Evolutionary conservation across 2,888 invertebrate genomes (phyloP).

Genomic region (Agrenia bidenticulata): DNA sequence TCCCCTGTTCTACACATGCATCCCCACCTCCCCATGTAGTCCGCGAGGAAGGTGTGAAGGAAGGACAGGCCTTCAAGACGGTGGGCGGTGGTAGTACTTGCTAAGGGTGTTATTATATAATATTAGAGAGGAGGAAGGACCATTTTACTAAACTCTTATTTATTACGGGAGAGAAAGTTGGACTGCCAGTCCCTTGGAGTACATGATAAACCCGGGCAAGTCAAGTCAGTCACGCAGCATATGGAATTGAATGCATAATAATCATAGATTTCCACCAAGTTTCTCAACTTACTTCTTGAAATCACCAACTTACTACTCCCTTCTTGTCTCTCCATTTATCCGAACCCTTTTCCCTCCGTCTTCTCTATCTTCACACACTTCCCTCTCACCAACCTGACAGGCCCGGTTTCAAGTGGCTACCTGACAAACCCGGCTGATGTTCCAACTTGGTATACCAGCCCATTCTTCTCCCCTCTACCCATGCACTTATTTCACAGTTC

Average conservation of each 20-base stretch:
- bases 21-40: too few species aligned
- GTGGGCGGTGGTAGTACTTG: too few species aligned
- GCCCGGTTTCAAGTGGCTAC: neutral
- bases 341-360: neutral
- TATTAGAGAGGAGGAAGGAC: conserved; percentile 1
- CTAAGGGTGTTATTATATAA: conserved; percentile 12
- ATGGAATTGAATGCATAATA: conserved; percentile 49
- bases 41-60: neutral
- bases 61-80: neutral
- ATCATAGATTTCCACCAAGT: conserved; percentile 40
- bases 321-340: conserved; percentile 17
- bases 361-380: neutral
- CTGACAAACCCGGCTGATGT: neutral
- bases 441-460: too few species aligned
- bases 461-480: too few species aligned
- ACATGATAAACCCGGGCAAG: conserved; percentile 20
- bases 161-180: conserved; percentile 19
- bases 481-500: too few species aligned
- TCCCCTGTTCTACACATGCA: too few species aligned
- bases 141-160: conserved; percentile 20
- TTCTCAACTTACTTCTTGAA: conserved; percentile 13
- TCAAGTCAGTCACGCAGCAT: conserved; percentile 43
- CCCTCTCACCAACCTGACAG: neutral
- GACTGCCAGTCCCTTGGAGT: conserved; percentile 8
- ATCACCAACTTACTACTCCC: conserved; percentile 8